Conservation (phyloP, 2,797 vertebrate genomes). For the Pelochelys cantorii region DNA sequence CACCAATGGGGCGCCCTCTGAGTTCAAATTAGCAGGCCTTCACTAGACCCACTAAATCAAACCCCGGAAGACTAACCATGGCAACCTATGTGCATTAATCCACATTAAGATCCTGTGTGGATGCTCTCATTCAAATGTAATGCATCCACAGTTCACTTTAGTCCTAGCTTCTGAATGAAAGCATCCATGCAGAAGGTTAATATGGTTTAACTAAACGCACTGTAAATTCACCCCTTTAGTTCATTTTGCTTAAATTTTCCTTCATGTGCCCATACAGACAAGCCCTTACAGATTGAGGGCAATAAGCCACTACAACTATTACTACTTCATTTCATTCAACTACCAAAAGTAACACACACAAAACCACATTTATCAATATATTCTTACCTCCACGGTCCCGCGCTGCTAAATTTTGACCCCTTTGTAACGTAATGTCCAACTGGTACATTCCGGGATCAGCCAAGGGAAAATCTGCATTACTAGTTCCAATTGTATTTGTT, state of each 20-base stretch:
- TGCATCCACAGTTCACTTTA: not conserved
- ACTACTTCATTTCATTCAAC: not conserved
- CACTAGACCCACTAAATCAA: too few relatives aligned
- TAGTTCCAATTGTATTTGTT: conserved; percentile 84
- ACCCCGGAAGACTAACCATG: too few relatives aligned
- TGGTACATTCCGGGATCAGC: conserved; percentile 92
- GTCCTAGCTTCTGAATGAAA: not conserved
- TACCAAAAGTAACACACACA: not conserved
- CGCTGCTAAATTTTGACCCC: conserved; percentile 93
- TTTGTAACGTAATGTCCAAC: conserved; percentile 91
- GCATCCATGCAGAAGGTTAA: not conserved
- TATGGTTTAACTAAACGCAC: not conserved
- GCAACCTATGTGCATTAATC: not conserved
- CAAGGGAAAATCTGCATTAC: conserved; percentile 87
- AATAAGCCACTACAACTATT: too few relatives aligned
- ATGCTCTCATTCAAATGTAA: not conserved
- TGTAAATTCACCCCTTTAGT: not conserved
- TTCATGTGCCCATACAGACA: not conserved
- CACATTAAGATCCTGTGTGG: not conserved
- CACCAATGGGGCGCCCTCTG: too few relatives aligned
- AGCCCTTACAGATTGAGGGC: not conserved
- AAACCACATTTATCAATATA: not conserved
- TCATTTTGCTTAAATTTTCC: not conserved
- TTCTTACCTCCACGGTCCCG: conserved; percentile 93
- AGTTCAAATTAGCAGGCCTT: too few relatives aligned